phyloP scores from a whole-genome alignment of 2,888 invertebrate species.

The Hypselothyrea guttata region DNA sequence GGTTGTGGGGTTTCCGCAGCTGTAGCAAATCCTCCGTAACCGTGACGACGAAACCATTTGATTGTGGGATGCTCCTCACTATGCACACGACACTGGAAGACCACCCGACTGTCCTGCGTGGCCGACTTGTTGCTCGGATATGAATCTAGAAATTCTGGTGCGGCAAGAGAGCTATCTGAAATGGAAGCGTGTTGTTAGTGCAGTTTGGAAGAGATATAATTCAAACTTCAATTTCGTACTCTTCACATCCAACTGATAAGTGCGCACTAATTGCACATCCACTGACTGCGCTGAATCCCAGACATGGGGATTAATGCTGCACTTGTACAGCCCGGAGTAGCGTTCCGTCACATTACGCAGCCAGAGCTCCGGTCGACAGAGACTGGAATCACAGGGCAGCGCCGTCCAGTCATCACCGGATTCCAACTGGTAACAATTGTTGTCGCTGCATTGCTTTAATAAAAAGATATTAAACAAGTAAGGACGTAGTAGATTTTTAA shows the following conservation, averaged over 20 bases:
- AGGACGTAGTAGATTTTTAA: too few relatives aligned
- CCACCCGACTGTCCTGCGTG: constrained; percentile 67
- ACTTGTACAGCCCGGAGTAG: constrained; percentile 81
- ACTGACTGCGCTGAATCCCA: constrained; percentile 66
- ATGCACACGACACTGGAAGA: constrained; percentile 80
- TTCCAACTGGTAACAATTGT: constrained; percentile 69
- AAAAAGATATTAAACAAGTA: too few relatives aligned
- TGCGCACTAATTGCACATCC: constrained; percentile 80
- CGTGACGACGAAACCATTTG: constrained; percentile 79
- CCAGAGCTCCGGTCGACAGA: constrained; percentile 73
- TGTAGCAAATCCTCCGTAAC: constrained; percentile 23
- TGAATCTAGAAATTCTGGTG: constrained; percentile 79
- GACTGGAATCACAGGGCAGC: constrained; percentile 74
- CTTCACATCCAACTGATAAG: constrained; percentile 80
- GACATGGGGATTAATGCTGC: constrained; percentile 78
- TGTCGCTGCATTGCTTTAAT: constrained; percentile 77
- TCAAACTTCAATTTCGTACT: constrained; percentile 56
- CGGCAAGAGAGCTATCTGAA: constrained; percentile 70
- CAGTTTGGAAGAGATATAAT: rapidly evolving
- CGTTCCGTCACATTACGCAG: constrained; percentile 80
- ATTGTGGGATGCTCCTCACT: constrained; percentile 80
- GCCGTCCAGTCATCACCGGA: constrained; percentile 73
- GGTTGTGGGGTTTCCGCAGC: constrained; percentile 27
- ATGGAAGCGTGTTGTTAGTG: too few relatives aligned
- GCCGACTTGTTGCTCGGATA: constrained; percentile 77